Evolutionary conservation across 2,113 vertebrate species (phyloP).

Genomic region (Pseudopipra pipra): DNA sequence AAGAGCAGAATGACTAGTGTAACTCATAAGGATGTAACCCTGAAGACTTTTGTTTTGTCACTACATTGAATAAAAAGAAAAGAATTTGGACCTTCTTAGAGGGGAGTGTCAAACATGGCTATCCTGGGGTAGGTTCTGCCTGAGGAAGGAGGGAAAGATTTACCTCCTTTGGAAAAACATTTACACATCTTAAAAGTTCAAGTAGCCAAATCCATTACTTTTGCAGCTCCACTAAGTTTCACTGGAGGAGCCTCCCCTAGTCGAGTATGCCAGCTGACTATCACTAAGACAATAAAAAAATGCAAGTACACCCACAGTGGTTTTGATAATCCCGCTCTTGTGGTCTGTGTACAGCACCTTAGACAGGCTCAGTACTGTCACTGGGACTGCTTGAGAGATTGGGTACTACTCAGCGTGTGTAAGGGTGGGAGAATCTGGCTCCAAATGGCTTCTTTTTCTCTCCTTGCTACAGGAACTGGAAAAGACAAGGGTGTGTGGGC

Average conservation of each 20-base stretch:
- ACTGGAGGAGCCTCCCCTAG: not conserved
- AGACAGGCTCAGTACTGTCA: not conserved
- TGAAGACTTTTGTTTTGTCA: conserved; percentile 24
- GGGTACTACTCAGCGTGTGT: conserved; percentile 15
- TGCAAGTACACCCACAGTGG: not conserved
- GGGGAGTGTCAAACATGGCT: not conserved
- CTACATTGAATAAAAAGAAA: not conserved
- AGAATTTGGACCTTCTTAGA: not conserved
- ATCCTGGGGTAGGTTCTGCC: not conserved
- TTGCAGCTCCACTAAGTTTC: not conserved
- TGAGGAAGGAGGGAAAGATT: not conserved
- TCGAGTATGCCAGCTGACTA: not conserved
- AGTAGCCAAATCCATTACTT: not conserved
- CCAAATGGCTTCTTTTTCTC: conserved; percentile 38
- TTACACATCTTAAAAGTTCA: not conserved
- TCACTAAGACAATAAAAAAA: not conserved
- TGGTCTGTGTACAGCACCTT: not conserved
- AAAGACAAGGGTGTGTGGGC: conserved; percentile 78
- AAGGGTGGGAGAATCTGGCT: conserved; percentile 41
- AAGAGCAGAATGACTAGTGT: not conserved
- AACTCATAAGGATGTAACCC: not conserved
- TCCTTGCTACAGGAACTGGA: conserved; percentile 67
- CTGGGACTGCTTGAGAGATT: not conserved
- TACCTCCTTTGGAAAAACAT: not conserved
- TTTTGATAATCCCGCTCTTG: not conserved